A percentile compares a stretch with the other conserved stretches of the same genome.
Evolutionary conservation across 2,113 vertebrate genomes (phyloP).

Genomic region (Phyllopteryx taeniolatus): DNA sequence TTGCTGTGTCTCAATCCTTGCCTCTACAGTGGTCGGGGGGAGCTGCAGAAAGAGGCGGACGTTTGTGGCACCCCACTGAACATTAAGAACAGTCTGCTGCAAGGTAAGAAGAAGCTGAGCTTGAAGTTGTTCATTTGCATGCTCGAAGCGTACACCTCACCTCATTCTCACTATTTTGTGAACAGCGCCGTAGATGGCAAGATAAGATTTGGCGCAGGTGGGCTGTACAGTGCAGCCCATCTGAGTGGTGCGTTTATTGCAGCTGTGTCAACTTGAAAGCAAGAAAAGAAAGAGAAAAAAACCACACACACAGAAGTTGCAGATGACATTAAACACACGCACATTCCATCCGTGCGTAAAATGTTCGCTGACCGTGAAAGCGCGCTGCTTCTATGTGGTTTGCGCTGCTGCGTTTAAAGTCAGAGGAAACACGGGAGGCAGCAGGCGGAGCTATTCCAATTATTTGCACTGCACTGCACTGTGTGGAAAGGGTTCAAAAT

Average conservation of each 20-base stretch:
- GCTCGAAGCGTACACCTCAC: neutral
- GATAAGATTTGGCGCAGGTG: neutral
- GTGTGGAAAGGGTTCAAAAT: conserved; percentile 14
- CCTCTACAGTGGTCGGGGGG: conserved; percentile 29
- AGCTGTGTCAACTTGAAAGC: conserved; percentile 63
- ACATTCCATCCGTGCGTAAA: conserved; percentile 60
- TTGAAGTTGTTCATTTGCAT: neutral
- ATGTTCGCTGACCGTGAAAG: conserved; percentile 54
- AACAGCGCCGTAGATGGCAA: neutral
- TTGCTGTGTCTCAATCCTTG: conserved; percentile 45
- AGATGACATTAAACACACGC: neutral
- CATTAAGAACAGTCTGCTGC: conserved; percentile 15
- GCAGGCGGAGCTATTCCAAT: conserved; percentile 11
- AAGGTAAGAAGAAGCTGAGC: conserved; percentile 58
- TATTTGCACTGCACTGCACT: conserved; percentile 6
- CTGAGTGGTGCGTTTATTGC: conserved; percentile 12
- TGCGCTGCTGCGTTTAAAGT: conserved; percentile 25
- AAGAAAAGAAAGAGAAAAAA: neutral
- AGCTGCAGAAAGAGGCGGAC: conserved; percentile 69
- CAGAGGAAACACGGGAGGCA: conserved; percentile 41
- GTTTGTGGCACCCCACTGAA: conserved; percentile 23
- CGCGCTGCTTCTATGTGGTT: conserved; percentile 19
- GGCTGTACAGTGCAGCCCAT: conserved; percentile 22
- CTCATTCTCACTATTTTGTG: neutral
- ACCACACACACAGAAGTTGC: neutral